phyloP scores from a whole-genome alignment of 37 sponge, comb jelly and placozoan genomes.

The Bolinopsis microptera region DNA sequence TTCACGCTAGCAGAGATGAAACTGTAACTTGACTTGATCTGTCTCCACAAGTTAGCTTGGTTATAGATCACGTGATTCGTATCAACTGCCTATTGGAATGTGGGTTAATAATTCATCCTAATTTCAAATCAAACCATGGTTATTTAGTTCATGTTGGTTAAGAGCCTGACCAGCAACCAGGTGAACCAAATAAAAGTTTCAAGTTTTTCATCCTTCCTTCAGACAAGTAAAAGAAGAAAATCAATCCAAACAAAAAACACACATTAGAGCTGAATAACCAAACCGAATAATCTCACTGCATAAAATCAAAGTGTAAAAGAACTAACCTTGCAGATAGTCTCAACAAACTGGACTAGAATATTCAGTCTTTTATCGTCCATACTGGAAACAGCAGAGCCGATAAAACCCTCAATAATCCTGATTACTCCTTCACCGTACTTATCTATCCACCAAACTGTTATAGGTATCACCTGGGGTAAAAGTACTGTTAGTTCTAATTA shows the following conservation, averaged over 20 bases:
- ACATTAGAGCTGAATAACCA: too few relatives aligned
- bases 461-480: neutral
- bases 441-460: constrained; percentile 57
- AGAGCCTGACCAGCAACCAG: too few relatives aligned
- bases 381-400: constrained; percentile 8
- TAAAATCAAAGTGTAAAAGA: neutral
- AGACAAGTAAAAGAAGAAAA: too few relatives aligned
- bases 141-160: too few relatives aligned
- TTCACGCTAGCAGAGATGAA: constrained; percentile 31
- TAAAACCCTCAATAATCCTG: constrained; percentile 37
- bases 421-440: constrained; percentile 31
- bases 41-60: constrained; percentile 10
- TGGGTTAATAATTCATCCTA: too few relatives aligned
- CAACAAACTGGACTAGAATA: constrained; percentile 47
- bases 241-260: too few relatives aligned
- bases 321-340: constrained; percentile 49
- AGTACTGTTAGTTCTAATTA: neutral
- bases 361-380: constrained; percentile 62
- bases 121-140: too few relatives aligned
- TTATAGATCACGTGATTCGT: constrained; percentile 10
- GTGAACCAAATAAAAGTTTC: too few relatives aligned
- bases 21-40: constrained; percentile 39
- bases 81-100: constrained; percentile 17
- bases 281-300: too few relatives aligned
- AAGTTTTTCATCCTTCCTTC: too few relatives aligned